Conservation (phyloP, 30 jellyfish, hydroid and myxozoan genomes). For the Calvadosia cruxmelitensis region DNA sequence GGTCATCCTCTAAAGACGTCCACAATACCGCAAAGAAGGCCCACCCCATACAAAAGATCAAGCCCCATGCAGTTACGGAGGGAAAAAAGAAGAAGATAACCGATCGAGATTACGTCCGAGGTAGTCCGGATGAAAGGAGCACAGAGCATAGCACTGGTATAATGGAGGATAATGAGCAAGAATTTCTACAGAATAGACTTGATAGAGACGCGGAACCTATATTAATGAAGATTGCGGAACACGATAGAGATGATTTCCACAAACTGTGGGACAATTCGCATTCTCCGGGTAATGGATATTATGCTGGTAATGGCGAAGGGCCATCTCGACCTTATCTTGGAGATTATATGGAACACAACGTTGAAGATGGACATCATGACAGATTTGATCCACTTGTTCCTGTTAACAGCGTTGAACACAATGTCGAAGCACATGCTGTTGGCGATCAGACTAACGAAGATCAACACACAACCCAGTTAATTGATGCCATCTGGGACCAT, state of each 20-base stretch:
- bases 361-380: slow-evolving; percentile 37
- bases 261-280: slow-evolving; percentile 68
- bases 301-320: slow-evolving; percentile 84
- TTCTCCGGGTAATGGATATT: slow-evolving; percentile 81
- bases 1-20: neutral
- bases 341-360: slow-evolving; percentile 66
- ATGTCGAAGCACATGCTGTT: neutral
- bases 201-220: slow-evolving; percentile 21
- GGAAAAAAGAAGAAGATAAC: neutral
- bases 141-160: slow-evolving; percentile 8
- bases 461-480: slow-evolving; percentile 48
- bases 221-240: slow-evolving; percentile 70
- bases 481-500: slow-evolving; percentile 77
- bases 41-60: no score
- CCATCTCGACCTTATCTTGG: slow-evolving; percentile 73
- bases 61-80: neutral
- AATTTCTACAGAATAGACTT: neutral
- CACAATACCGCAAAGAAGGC: neutral
- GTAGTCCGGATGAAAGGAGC: neutral
- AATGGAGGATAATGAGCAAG: slow-evolving; percentile 9
- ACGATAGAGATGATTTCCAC: slow-evolving; percentile 61
- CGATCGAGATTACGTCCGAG: neutral
- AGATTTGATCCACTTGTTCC: neutral
- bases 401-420: neutral
- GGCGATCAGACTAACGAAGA: slow-evolving; percentile 22